Conservation (phyloP, 2,888 invertebrate genomes). For the Harpalus rubripes region DNA sequence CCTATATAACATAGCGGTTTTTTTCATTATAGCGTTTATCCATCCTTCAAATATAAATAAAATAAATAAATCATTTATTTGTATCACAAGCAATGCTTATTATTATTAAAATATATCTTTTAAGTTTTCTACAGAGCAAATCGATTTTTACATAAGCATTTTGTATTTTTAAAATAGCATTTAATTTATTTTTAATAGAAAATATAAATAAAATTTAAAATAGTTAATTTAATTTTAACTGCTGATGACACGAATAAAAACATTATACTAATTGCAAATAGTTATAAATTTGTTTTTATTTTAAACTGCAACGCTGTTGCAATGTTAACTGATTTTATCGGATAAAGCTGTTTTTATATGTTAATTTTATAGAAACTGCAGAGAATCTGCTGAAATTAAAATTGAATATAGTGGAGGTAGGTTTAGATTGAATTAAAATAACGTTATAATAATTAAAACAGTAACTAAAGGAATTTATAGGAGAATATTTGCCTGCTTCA, state of each 20-base stretch:
- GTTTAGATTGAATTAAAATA: constrained; percentile 23
- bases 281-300: neutral
- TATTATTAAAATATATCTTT: no score
- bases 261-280: neutral
- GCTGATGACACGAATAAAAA: neutral
- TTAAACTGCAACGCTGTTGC: neutral
- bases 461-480: constrained; percentile 52
- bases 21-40: no score
- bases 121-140: no score
- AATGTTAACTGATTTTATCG: neutral
- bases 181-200: no score
- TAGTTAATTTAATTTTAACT: no score
- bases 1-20: no score
- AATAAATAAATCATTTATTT: no score
- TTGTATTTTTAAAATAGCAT: no score
- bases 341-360: neutral
- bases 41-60: no score
- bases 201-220: neutral
- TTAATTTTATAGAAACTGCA: neutral
- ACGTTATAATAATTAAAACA: constrained; percentile 45
- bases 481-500: constrained; percentile 52
- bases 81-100: no score
- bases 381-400: neutral
- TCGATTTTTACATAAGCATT: no score
- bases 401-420: neutral